Conservation (phyloP, 2,797 vertebrate species). For the Platyrinchus mystaceus region DNA sequence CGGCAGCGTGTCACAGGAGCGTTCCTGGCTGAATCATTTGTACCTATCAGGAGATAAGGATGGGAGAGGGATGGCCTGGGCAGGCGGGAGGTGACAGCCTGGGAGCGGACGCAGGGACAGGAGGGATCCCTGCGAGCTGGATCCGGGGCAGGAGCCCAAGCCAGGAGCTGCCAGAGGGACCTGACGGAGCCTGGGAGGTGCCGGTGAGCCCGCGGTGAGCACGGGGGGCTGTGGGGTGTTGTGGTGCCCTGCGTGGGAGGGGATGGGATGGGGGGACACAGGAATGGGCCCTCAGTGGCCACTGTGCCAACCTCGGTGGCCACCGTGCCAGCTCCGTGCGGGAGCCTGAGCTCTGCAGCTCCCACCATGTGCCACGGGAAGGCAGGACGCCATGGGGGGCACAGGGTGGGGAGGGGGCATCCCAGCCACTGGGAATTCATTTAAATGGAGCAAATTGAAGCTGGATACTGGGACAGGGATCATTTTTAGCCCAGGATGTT, state of each 20-base stretch:
- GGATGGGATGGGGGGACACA: fast-evolving
- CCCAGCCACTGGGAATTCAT: not conserved
- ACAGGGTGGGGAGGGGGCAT: not conserved
- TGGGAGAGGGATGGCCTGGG: not conserved
- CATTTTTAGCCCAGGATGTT: not conserved
- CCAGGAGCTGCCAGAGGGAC: not conserved
- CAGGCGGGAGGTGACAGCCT: not conserved
- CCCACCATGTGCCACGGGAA: not conserved
- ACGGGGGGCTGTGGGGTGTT: fast-evolving
- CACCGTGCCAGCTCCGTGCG: not conserved
- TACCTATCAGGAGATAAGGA: not conserved
- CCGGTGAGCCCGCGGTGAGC: not conserved
- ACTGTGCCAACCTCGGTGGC: not conserved
- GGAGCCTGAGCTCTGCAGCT: not conserved
- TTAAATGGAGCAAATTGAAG: fast-evolving
- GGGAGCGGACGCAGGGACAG: not conserved
- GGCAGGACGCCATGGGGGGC: fast-evolving
- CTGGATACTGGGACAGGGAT: not conserved
- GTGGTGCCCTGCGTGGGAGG: fast-evolving
- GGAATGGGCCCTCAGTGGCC: not conserved
- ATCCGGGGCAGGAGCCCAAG: not conserved
- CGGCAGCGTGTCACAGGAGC: not conserved
- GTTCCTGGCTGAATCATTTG: not conserved
- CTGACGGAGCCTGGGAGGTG: not conserved
- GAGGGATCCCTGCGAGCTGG: fast-evolving